Evolutionary conservation across 2,113 vertebrate genomes (phyloP).

Genomic region (Triplophysa tibetana): DNA sequence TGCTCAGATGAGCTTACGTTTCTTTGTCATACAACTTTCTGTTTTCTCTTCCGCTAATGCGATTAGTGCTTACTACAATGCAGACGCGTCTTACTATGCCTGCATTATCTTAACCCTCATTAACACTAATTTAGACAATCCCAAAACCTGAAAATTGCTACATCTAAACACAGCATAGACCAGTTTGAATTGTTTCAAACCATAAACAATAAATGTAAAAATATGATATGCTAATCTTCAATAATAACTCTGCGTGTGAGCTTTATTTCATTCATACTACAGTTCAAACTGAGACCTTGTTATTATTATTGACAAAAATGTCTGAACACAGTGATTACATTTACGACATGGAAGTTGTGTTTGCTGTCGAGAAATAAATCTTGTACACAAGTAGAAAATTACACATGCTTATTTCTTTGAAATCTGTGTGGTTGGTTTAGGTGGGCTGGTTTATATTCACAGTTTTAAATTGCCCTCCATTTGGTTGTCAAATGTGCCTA

Average conservation of each 20-base stretch:
- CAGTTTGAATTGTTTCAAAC: conserved; percentile 6
- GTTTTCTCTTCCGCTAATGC: conserved; percentile 48
- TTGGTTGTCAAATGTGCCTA: neutral
- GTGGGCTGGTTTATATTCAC: neutral
- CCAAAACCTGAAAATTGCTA: conserved; percentile 22
- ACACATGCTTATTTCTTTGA: conserved; percentile 54
- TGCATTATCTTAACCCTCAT: conserved; percentile 46
- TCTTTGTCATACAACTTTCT: conserved; percentile 45
- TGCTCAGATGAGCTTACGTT: conserved; percentile 26
- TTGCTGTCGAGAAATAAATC: conserved; percentile 40
- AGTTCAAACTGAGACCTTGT: too few relatives aligned
- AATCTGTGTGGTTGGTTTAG: conserved; percentile 46
- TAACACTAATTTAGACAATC: conserved; percentile 39
- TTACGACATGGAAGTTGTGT: conserved; percentile 24
- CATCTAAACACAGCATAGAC: conserved; percentile 10
- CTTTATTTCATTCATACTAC: neutral
- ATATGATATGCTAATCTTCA: too few relatives aligned
- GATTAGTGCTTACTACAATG: conserved; percentile 38
- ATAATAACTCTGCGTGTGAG: neutral
- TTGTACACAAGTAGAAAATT: conserved; percentile 52
- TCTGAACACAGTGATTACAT: conserved; percentile 15
- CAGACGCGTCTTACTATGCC: conserved; percentile 28
- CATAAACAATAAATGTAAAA: neutral
- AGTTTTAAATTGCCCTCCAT: neutral
- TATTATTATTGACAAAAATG: neutral